These are phyloP conservation scores for Erythrocercus mccallii DNA, from an alignment of 2,113 vertebrate species.

Conservation along the genomic window DNA sequence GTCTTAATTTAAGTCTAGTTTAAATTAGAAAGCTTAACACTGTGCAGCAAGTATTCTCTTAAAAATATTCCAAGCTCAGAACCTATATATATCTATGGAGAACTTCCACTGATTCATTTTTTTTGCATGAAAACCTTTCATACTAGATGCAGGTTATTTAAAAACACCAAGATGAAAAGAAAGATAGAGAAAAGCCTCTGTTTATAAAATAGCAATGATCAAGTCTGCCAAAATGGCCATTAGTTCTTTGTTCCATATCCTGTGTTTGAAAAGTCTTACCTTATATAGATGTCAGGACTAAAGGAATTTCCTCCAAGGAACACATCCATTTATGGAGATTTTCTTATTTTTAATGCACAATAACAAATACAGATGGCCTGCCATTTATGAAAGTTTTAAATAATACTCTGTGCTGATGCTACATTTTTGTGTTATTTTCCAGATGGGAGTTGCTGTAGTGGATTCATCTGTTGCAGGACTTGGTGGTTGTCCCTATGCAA, in stretches of 20 bases:
- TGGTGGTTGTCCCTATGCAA: slow-evolving; percentile 92
- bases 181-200: background rate
- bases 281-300: background rate
- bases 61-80: background rate
- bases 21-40: background rate
- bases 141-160: background rate
- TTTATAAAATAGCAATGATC: background rate
- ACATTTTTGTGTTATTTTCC: slow-evolving; percentile 49
- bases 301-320: background rate
- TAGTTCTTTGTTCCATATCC: background rate
- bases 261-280: background rate
- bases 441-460: slow-evolving; percentile 94
- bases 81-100: background rate
- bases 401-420: background rate
- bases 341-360: background rate
- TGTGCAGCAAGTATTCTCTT: background rate
- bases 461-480: slow-evolving; percentile 91
- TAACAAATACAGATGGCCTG: background rate
- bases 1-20: background rate
- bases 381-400: background rate
- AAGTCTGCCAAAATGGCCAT: background rate
- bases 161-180: background rate
- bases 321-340: background rate
- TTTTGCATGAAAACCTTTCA: background rate
- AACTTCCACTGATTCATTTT: background rate